Conservation (phyloP, 2,888 invertebrate genomes). For the Panopea generosa region DNA sequence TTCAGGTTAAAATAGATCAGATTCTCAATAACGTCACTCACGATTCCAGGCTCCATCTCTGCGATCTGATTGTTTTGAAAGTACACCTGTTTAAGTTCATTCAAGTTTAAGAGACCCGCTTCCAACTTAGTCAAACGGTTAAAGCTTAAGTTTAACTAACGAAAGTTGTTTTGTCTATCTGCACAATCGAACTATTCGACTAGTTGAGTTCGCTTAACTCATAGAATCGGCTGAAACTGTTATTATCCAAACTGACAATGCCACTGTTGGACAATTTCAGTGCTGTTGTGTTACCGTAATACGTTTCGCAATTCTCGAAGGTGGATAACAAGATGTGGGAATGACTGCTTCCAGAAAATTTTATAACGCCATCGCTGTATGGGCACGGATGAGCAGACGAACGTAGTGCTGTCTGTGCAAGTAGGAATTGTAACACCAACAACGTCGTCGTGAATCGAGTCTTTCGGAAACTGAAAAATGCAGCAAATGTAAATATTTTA, state of each 20-base stretch:
- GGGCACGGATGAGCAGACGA: too few species aligned
- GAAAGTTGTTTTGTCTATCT: slow-evolving; percentile 43
- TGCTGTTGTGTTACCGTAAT: neutral
- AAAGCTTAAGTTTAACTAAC: slow-evolving; percentile 26
- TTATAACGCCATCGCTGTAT: neutral
- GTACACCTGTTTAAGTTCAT: slow-evolving; percentile 30
- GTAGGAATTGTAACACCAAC: neutral
- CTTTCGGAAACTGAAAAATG: too few species aligned
- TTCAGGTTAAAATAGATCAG: slow-evolving; percentile 46
- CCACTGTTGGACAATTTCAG: neutral
- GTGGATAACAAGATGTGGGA: neutral
- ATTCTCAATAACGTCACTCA: slow-evolving; percentile 38
- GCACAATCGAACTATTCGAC: slow-evolving; percentile 34
- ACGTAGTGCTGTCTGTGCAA: too few species aligned
- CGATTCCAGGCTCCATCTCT: slow-evolving; percentile 54
- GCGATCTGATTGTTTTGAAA: slow-evolving; percentile 58
- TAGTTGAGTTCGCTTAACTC: slow-evolving; percentile 28
- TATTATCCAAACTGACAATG: slow-evolving; percentile 16
- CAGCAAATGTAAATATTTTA: too few species aligned
- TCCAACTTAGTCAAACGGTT: slow-evolving; percentile 30
- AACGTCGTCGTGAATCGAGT: too few species aligned
- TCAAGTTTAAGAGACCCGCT: slow-evolving; percentile 28
- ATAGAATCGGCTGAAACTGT: slow-evolving; percentile 30
- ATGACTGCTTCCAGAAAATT: neutral
- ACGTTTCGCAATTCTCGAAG: neutral